These are phyloP conservation scores for Ispidina lecontei DNA, from an alignment of 2,797 vertebrate species.

Conservation along the genomic window DNA sequence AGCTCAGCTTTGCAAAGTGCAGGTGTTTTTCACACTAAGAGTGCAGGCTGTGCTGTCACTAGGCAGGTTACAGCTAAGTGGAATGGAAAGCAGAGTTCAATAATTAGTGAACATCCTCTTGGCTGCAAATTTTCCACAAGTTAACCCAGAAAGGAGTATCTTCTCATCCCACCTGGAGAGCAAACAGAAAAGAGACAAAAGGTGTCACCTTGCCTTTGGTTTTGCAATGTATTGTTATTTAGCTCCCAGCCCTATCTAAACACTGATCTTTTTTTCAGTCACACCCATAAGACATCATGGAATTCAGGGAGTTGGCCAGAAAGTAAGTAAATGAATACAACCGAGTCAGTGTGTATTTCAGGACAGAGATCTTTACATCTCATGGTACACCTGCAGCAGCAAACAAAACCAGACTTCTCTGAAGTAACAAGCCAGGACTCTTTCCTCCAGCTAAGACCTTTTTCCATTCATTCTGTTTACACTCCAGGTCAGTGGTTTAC, in stretches of 20 bases:
- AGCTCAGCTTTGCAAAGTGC: background rate
- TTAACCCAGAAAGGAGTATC: constrained; percentile 10
- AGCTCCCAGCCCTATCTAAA: constrained; percentile 35
- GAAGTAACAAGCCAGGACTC: background rate
- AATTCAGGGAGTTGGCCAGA: constrained; percentile 48
- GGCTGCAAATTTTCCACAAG: background rate
- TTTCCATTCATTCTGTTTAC: background rate
- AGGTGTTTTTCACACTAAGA: background rate
- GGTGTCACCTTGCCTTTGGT: constrained; percentile 5
- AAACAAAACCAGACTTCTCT: background rate
- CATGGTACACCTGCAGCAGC: background rate
- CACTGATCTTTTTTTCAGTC: constrained; percentile 2
- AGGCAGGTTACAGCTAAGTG: background rate
- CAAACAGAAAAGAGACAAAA: constrained; percentile 29
- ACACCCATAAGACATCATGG: background rate
- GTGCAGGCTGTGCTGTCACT: background rate
- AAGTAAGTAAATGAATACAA: background rate
- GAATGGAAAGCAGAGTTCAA: constrained; percentile 24
- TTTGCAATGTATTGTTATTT: constrained; percentile 10
- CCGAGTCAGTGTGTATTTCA: background rate
- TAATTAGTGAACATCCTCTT: constrained; percentile 12
- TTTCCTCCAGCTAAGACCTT: background rate
- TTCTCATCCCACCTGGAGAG: constrained; percentile 14
- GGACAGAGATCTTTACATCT: background rate
- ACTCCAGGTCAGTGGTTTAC: constrained; percentile 92